Evolutionary conservation across 2,888 invertebrate species (phyloP).

Genomic region (Drosophila yooni): DNA sequence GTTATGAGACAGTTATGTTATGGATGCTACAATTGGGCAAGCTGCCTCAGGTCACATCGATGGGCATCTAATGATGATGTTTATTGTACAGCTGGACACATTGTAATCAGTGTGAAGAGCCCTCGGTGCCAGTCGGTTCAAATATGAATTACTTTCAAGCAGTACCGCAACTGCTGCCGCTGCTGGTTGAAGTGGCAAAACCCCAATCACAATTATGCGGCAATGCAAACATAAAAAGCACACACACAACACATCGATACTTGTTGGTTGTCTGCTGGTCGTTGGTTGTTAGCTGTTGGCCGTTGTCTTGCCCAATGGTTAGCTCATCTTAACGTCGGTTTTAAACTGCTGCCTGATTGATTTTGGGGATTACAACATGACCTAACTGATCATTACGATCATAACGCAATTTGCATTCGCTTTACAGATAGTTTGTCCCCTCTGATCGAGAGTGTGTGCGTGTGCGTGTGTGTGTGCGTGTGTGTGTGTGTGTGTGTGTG

Average conservation of each 20-base stretch:
- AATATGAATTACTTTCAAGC: conserved; percentile 28
- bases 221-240: conserved; percentile 41
- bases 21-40: conserved; percentile 22
- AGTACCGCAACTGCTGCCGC: conserved; percentile 2
- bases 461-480: background rate
- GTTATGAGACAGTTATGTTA: conserved; percentile 7
- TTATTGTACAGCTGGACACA: conserved; percentile 39
- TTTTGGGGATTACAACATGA: conserved; percentile 66
- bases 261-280: conserved; percentile 8
- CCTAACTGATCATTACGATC: conserved; percentile 70
- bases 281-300: background rate
- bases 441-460: background rate
- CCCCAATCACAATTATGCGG: conserved; percentile 52
- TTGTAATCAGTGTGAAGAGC: conserved; percentile 62
- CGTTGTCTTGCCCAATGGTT: conserved; percentile 41
- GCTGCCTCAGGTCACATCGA: conserved; percentile 13
- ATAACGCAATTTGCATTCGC: conserved; percentile 72
- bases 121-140: conserved; percentile 47
- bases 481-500: background rate
- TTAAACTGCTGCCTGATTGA: conserved; percentile 51
- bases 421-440: conserved; percentile 24
- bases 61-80: conserved; percentile 48
- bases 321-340: conserved; percentile 51
- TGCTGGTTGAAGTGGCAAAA: conserved; percentile 54
- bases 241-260: conserved; percentile 9